phyloP scores from a whole-genome alignment of 2,888 invertebrate species.

The Patella caerulea region DNA sequence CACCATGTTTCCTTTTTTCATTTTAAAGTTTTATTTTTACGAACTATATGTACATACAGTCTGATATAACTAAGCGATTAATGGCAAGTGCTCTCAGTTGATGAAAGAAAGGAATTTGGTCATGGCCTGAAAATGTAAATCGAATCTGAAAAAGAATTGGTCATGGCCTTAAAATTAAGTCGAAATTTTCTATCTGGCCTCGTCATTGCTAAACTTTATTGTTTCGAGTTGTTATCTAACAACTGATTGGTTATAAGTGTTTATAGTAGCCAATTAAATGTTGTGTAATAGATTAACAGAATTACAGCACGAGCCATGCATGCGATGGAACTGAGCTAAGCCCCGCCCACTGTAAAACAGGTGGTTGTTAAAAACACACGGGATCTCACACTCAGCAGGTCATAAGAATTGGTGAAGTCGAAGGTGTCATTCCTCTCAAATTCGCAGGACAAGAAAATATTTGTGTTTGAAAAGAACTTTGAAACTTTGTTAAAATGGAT shows the following conservation, averaged over 20 bases:
- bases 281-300: not conserved
- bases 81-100: too few species aligned
- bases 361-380: not conserved
- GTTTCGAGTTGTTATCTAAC: not conserved
- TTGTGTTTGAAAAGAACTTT: not conserved
- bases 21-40: too few species aligned
- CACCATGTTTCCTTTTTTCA: too few species aligned
- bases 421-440: conserved; percentile 3
- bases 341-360: not conserved
- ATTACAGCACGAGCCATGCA: not conserved
- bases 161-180: too few species aligned
- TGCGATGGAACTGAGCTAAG: not conserved
- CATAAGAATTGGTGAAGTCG: not conserved
- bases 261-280: not conserved
- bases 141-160: too few species aligned
- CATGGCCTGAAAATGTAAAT: too few species aligned
- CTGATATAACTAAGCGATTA: too few species aligned
- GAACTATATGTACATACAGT: too few species aligned
- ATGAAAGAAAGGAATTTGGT: too few species aligned
- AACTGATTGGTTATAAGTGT: not conserved
- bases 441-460: not conserved
- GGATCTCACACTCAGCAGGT: not conserved
- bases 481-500: conserved; percentile 3
- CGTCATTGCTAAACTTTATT: too few species aligned
- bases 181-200: too few species aligned